Evolutionary conservation across 2,888 invertebrate genomes (phyloP), one percentile per base, ranked within the genome.

Genomic region (Aporophyla nigra): DNA sequence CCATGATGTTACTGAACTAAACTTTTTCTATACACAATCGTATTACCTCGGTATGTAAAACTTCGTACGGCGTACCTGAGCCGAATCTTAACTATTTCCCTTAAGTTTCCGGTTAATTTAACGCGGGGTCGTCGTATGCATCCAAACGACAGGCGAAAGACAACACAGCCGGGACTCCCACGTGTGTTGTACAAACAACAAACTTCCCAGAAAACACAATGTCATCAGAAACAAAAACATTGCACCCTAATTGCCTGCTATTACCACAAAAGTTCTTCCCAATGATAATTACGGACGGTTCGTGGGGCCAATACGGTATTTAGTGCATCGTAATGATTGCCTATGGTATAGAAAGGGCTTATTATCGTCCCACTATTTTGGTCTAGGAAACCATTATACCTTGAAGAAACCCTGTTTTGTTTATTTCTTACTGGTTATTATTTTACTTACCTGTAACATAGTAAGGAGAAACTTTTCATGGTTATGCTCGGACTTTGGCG

Each of bases 91-190:
- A 96, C 94, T 93, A 93, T 94, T 93, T 94, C 94, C 95, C 93
- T 93, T 91, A 92, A 90, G 93, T 95, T 96, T 95, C 95, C 95
- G 95, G 95, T 95, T 95, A 95, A 96, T 96, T 96, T 96, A 96
- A 96, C 94, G 85, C 92, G 92, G 77, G 92, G 92, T 93, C 94
- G 93, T 92, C 93, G 94, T 93, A 94, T 95, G 95, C 94, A 93
- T 93, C 92, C 90, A 91, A 93, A 93, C 90, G 90, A 91, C 91
- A 90, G 88, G 90, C 89, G 82, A 85, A 83, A 86, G 84, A 78
- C 84, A 82, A 86, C 86, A 83, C 85, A 84, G 69, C 78, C 90
- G 90, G 91, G 92, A 92, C 94, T 95, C 95, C 94, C 95, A 95
- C 95, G 93, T 94, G 94, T 91, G 91, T 90, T 90, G 89, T 91